phyloP scores from a whole-genome alignment of 2,888 invertebrate species.

The Drosophila merina region DNA sequence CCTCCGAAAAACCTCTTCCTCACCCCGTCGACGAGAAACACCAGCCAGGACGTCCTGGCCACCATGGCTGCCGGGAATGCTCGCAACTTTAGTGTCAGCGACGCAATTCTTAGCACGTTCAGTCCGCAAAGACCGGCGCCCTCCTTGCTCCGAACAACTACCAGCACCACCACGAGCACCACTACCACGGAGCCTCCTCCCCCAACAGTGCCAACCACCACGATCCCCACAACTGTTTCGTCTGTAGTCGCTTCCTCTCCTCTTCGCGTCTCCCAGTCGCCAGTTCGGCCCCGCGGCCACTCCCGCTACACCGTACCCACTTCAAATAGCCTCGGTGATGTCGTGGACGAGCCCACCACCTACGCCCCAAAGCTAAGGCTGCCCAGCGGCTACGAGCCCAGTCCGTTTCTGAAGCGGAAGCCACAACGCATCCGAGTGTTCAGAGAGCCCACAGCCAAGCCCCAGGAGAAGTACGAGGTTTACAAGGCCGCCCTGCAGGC shows the following conservation, averaged over 20 bases:
- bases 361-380: constrained; percentile 81
- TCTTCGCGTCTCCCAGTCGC: constrained; percentile 61
- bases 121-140: constrained; percentile 53
- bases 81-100: constrained; percentile 79
- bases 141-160: constrained; percentile 27
- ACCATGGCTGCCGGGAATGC: constrained; percentile 64
- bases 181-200: constrained; percentile 38
- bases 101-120: constrained; percentile 76
- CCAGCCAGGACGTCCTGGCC: constrained; percentile 66
- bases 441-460: constrained; percentile 40
- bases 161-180: constrained; percentile 35
- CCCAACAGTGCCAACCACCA: constrained; percentile 40
- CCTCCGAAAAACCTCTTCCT: constrained; percentile 77
- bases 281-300: constrained; percentile 77
- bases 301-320: constrained; percentile 82
- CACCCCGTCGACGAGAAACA: constrained; percentile 64
- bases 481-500: constrained; percentile 64
- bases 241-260: constrained; percentile 70
- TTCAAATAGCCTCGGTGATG: constrained; percentile 67
- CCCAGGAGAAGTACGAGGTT: constrained; percentile 71
- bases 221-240: constrained; percentile 59
- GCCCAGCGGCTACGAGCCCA: constrained; percentile 40
- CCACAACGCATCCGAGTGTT: constrained; percentile 65
- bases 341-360: constrained; percentile 81
- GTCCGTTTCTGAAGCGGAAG: constrained; percentile 61